Base-by-base conservation (phyloP, 2,113 vertebrate genomes). In the Forbesichthys agassizii region DNA sequence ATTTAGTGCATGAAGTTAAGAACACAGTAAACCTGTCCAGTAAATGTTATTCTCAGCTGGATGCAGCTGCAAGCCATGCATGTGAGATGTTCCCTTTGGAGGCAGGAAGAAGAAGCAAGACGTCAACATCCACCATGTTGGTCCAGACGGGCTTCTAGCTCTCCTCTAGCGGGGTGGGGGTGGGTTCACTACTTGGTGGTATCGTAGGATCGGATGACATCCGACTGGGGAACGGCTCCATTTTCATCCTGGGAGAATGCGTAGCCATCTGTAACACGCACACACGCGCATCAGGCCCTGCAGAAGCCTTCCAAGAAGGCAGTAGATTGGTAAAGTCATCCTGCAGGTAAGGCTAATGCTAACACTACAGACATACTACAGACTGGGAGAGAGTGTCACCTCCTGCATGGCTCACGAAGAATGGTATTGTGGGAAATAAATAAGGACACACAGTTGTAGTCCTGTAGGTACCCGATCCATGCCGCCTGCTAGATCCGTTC, bases 221-320 rank as follows among this genome's bases (percentile, higher is more conserved):
- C 94, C 14, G 94, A 95, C 78, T 95, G 94, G 13, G 94, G 95
- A 74, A 95, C 93, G 0, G 94, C 93, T 60, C 94, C 94, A 8
- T 95, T 94, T 86, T 95, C 94, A 65, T 95, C 94, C 90, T 95
- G 94, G 72, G 94, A 95, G 84, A 95, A 95, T 33, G 94, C 94
- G 0, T 95, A 95, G 46, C 94, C 94, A 56, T 95, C 94, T 95
- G 82, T 11, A 42, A 5, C 36, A 42, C 36, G 7, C 36, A 5
- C 36, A 6, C 36, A 5, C 36, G 6, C 36, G 7, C 51, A 14
- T n/a, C 11, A n/a, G 51, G 51, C 11, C 10, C 14, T n/a, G 4
- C 11, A 14, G 13, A 14, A 53, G 13, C 52, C n/a, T 5, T 7
- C 11, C 2, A 12, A 53, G 12, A 13, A 53, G 3, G 3, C 12